Conservation (phyloP, 2,113 vertebrate species). For the Theristicus caerulescens region DNA sequence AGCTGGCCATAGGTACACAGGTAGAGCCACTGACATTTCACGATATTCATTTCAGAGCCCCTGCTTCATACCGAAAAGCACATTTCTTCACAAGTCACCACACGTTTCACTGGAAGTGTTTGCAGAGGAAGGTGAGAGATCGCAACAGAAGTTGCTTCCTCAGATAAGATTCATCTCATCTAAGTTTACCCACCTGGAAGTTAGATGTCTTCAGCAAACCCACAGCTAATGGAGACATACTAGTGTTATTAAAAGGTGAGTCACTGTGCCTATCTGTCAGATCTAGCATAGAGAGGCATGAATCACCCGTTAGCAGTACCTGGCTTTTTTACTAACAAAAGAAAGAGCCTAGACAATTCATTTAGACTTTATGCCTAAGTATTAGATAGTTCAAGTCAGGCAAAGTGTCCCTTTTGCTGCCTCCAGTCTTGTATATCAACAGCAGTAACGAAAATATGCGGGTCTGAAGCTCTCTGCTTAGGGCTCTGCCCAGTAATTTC, state of each 20-base stretch:
- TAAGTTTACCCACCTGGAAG: not conserved
- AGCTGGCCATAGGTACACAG: not conserved
- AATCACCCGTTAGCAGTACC: not conserved
- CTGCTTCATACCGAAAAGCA: not conserved
- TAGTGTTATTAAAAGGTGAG: not conserved
- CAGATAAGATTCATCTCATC: not conserved
- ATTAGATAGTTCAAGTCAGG: not conserved
- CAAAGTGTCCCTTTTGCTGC: not conserved
- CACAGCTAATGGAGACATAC: not conserved
- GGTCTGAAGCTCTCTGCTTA: not conserved
- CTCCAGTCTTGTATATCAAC: not conserved
- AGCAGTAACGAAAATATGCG: accelerated
- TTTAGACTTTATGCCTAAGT: not conserved
- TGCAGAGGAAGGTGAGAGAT: not conserved
- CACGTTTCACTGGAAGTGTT: not conserved
- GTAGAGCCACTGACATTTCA: not conserved
- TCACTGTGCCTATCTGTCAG: not conserved
- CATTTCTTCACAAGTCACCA: not conserved
- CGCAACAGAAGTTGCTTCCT: not conserved
- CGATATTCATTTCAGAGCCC: not conserved
- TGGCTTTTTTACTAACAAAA: not conserved
- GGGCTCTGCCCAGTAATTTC: not conserved
- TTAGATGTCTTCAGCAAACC: not conserved
- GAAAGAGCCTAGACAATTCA: not conserved
- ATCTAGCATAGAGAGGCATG: not conserved